Conservation (phyloP, 2,888 invertebrate genomes). For the Drosophila pseudotakahashii region DNA sequence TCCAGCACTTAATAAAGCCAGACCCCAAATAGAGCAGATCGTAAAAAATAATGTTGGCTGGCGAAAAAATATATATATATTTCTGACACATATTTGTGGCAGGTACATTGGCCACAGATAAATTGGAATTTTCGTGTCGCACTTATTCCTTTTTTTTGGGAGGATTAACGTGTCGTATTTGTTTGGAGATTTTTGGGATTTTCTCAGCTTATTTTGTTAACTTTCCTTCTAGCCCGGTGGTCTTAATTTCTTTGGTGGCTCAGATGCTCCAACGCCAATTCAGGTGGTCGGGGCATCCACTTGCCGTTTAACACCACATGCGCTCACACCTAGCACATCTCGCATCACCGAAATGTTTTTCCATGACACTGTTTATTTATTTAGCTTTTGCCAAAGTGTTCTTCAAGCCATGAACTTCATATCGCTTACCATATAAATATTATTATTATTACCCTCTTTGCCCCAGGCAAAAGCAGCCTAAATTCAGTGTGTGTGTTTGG, state of each 20-base stretch:
- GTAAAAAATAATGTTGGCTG: slow-evolving; percentile 22
- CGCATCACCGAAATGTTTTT: slow-evolving; percentile 15
- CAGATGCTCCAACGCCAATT: slow-evolving; percentile 44
- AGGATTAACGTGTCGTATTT: slow-evolving; percentile 1
- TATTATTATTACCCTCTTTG: slow-evolving; percentile 69
- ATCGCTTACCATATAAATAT: slow-evolving; percentile 75
- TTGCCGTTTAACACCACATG: slow-evolving; percentile 54
- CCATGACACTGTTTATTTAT: slow-evolving; percentile 67
- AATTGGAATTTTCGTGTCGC: not conserved
- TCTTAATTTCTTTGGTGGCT: slow-evolving; percentile 12
- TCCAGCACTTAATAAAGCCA: slow-evolving; percentile 40
- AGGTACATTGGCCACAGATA: slow-evolving; percentile 9
- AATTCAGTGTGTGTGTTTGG: slow-evolving; percentile 9
- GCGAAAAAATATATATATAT: slow-evolving; percentile 3
- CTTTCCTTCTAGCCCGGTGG: too few relatives aligned
- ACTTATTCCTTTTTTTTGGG: not conserved
- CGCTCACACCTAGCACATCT: slow-evolving; percentile 13
- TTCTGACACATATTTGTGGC: slow-evolving; percentile 3
- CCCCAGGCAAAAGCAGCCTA: slow-evolving; percentile 14
- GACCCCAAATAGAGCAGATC: slow-evolving; percentile 22
- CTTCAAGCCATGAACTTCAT: slow-evolving; percentile 58
- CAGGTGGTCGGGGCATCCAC: slow-evolving; percentile 32
- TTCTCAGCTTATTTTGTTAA: not conserved
- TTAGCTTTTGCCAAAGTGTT: slow-evolving; percentile 63
- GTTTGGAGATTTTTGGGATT: not conserved